A percentile compares a stretch with the other conserved stretches of the same genome.
Conservation (phyloP, 2,113 vertebrate genomes). For the Notechis scutatus region DNA sequence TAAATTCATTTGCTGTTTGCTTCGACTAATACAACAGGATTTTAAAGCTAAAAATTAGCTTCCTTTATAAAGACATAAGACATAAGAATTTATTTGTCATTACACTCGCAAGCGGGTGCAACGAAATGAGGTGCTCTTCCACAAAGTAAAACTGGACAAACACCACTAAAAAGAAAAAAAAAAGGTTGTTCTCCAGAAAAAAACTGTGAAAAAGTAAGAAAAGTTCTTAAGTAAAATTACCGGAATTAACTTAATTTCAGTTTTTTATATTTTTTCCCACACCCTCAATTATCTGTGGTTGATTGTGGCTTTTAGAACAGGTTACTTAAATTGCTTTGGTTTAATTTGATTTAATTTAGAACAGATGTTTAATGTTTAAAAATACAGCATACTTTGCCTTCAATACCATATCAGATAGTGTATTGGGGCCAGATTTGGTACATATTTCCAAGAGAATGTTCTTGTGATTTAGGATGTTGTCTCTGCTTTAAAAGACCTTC, state of each 20-base stretch:
- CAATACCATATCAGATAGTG: not conserved
- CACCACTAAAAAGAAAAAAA: too few relatives aligned
- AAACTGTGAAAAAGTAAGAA: not conserved
- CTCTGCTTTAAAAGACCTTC: not conserved
- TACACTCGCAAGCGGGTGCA: too few relatives aligned
- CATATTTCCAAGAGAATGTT: not conserved
- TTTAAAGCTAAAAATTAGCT: slow-evolving; percentile 16
- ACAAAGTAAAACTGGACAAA: too few relatives aligned
- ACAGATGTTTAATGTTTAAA: slow-evolving; percentile 21
- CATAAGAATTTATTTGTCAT: too few relatives aligned
- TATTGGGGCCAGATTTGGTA: not conserved
- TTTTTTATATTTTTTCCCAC: slow-evolving; percentile 53
- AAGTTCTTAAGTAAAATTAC: not conserved
- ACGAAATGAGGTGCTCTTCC: too few relatives aligned
- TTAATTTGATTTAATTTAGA: slow-evolving; percentile 43
- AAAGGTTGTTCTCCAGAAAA: slow-evolving; percentile 16
- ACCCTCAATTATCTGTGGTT: slow-evolving; percentile 21
- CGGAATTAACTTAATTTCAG: slow-evolving; percentile 59
- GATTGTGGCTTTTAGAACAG: slow-evolving; percentile 59
- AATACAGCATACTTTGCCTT: slow-evolving; percentile 4
- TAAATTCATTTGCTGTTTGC: not conserved
- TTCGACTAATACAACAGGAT: slow-evolving; percentile 20
- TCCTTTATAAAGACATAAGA: too few relatives aligned
- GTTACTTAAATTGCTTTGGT: slow-evolving; percentile 35
- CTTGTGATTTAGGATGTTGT: not conserved